These are phyloP conservation scores for Amaurobius ferox DNA, from an alignment of 2,888 invertebrate species.

Conservation along the genomic window DNA sequence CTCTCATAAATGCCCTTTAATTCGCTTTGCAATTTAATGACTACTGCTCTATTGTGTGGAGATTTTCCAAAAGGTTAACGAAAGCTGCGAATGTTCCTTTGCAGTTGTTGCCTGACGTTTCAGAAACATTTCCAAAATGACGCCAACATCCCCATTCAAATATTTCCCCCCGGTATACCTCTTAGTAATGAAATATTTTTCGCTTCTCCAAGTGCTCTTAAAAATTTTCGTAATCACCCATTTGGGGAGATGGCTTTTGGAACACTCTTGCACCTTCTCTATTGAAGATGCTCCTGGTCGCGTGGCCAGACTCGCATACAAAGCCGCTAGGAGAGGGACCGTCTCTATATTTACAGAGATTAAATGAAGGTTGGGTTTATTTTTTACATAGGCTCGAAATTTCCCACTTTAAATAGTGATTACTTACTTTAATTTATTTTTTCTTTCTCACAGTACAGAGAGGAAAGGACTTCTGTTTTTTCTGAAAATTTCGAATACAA, in stretches of 20 bases:
- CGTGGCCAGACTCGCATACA: conserved; percentile 2
- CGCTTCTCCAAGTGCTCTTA: conserved; percentile 44
- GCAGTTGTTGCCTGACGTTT: background rate
- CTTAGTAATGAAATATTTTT: conserved; percentile 54
- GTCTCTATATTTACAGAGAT: background rate
- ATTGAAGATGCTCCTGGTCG: conserved; percentile 1
- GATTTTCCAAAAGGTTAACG: background rate
- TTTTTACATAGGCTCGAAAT: too few relatives aligned
- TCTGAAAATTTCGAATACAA: too few relatives aligned
- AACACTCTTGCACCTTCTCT: background rate
- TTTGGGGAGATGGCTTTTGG: conserved; percentile 21
- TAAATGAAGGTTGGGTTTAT: too few relatives aligned
- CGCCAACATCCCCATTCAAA: background rate
- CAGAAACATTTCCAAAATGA: background rate
- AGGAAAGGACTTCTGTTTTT: too few relatives aligned
- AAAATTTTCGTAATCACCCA: conserved; percentile 61
- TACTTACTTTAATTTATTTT: too few relatives aligned
- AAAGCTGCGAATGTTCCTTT: background rate
- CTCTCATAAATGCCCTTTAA: too few relatives aligned
- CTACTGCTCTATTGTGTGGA: too few relatives aligned
- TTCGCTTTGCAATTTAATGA: too few relatives aligned
- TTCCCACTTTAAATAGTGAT: too few relatives aligned
- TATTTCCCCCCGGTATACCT: conserved; percentile 4
- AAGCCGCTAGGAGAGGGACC: background rate
- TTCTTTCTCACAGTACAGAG: too few relatives aligned